Percentiles rank a stretch among this genome's conserved stretches.
Evolutionary conservation across 2,797 vertebrate species (phyloP).

Genomic region (Prionace glauca): DNA sequence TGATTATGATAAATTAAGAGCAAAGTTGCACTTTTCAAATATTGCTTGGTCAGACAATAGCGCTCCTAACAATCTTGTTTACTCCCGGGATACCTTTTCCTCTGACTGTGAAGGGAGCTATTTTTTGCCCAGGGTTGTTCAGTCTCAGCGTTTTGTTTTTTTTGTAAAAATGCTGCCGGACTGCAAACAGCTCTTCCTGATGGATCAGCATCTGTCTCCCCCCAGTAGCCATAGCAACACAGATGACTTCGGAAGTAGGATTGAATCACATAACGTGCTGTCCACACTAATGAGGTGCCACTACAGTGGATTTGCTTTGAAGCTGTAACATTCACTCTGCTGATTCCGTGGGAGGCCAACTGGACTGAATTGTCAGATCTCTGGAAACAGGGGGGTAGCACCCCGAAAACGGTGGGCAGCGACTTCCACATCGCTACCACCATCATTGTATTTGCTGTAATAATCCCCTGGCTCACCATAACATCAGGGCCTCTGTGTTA

Average conservation of each 20-base stretch:
- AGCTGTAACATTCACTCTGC: neutral
- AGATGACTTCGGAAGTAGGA: slow-evolving; percentile 48
- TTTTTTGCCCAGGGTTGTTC: slow-evolving; percentile 38
- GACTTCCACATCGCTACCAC: neutral
- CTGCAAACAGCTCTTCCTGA: slow-evolving; percentile 40
- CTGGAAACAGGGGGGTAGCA: neutral
- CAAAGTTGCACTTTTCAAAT: neutral
- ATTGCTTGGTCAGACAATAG: neutral
- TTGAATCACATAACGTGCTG: slow-evolving; percentile 42
- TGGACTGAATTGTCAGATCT: neutral
- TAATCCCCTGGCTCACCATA: neutral
- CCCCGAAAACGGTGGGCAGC: neutral
- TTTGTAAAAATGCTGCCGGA: slow-evolving; percentile 43
- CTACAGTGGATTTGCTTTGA: slow-evolving; percentile 31
- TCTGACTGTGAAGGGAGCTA: slow-evolving; percentile 34
- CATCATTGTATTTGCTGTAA: neutral
- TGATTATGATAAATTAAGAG: neutral
- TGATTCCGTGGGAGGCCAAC: neutral
- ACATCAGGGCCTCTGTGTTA: too few species aligned
- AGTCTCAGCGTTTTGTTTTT: slow-evolving; percentile 41
- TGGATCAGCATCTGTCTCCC: slow-evolving; percentile 42
- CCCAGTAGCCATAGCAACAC: slow-evolving; percentile 55
- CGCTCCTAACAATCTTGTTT: neutral
- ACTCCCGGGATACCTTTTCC: neutral
- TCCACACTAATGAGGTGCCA: slow-evolving; percentile 46